A percentile compares a stretch with the other conserved stretches of the same genome.
phyloP scores from a whole-genome alignment of 2,888 invertebrate species.

The Dynastes grantii region DNA sequence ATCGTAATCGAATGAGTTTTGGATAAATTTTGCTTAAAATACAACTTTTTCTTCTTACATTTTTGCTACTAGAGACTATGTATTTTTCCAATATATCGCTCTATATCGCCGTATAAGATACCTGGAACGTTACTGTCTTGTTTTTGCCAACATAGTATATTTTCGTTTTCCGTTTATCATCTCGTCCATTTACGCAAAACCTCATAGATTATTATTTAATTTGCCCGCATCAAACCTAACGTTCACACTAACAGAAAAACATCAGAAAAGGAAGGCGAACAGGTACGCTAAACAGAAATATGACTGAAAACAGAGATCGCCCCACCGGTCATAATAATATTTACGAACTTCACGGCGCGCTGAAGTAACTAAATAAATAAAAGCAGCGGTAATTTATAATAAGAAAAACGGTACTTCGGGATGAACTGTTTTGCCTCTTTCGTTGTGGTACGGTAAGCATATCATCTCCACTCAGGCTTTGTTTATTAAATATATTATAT shows the following conservation, averaged over 20 bases:
- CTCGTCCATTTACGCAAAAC: not conserved
- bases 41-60: too few species aligned
- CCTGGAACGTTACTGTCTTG: too few species aligned
- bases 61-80: too few species aligned
- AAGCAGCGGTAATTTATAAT: slow-evolving; percentile 40
- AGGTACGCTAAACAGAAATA: slow-evolving; percentile 27
- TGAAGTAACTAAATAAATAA: slow-evolving; percentile 44
- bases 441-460: slow-evolving; percentile 23
- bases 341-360: slow-evolving; percentile 22
- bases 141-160: slow-evolving; percentile 5
- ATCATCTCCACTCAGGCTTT: slow-evolving; percentile 29
- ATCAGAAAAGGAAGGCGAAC: not conserved
- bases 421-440: slow-evolving; percentile 35
- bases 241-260: not conserved
- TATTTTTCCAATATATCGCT: too few species aligned
- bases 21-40: too few species aligned
- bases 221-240: not conserved
- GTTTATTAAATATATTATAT: slow-evolving; percentile 34
- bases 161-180: not conserved
- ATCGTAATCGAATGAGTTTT: too few species aligned
- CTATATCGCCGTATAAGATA: too few species aligned
- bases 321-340: slow-evolving; percentile 37
- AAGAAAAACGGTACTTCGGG: slow-evolving; percentile 28
- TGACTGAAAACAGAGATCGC: slow-evolving; percentile 34
- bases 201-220: slow-evolving; percentile 2